Conservation (phyloP, 2,888 invertebrate genomes). For the Drosophila dives region DNA sequence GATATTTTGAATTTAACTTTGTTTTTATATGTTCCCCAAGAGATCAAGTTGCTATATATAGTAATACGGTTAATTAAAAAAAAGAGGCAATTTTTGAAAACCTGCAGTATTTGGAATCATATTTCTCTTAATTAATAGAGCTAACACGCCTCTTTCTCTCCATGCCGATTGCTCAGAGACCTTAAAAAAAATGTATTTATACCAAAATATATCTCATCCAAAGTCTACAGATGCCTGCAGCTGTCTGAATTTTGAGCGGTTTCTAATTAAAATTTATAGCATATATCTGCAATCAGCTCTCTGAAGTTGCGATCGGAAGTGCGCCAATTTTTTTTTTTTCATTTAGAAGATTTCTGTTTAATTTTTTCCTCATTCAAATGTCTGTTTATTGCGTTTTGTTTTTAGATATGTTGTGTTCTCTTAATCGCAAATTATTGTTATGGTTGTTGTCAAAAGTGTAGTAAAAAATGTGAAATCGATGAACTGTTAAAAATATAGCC, state of each 20-base stretch:
- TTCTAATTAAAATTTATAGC: slow-evolving; percentile 1
- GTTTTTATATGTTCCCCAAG: not conserved
- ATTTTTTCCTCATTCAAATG: not conserved
- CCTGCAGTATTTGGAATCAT: not conserved
- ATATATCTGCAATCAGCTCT: not conserved
- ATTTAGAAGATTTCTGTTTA: not conserved
- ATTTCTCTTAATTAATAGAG: not conserved
- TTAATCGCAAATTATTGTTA: slow-evolving; percentile 4
- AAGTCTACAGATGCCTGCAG: not conserved
- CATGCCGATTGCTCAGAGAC: not conserved
- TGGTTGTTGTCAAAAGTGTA: not conserved
- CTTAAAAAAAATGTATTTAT: not conserved
- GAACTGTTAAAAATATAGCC: not conserved
- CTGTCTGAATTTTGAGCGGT: not conserved
- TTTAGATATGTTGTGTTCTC: not conserved
- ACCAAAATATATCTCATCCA: not conserved
- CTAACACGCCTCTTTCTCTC: not conserved
- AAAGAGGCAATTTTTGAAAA: not conserved
- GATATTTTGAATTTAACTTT: not conserved
- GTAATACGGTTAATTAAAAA: not conserved
- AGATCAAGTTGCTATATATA: not conserved
- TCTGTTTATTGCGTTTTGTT: not conserved
- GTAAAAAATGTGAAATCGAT: not conserved
- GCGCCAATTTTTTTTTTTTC: not conserved
- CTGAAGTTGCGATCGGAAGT: not conserved